Conservation (phyloP, 2,113 vertebrate species). For the Terrapene triunguis region DNA sequence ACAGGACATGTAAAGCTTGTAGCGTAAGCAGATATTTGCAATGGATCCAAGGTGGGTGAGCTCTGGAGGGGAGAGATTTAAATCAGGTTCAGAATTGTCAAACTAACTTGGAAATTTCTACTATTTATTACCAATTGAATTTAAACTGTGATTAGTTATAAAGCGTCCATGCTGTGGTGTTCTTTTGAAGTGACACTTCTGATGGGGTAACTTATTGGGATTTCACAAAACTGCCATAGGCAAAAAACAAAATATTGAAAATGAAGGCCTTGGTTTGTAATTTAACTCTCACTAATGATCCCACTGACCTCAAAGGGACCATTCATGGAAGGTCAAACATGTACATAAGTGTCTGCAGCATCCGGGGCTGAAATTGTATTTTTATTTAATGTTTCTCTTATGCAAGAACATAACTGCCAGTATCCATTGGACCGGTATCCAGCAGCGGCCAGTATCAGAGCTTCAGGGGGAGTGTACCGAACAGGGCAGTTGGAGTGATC, state of each 20-base stretch:
- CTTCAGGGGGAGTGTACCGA: too few relatives aligned
- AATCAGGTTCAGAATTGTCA: neutral
- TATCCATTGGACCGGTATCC: neutral
- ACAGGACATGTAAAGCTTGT: neutral
- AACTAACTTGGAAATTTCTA: neutral
- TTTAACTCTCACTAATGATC: neutral
- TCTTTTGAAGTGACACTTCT: too few relatives aligned
- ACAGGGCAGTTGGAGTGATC: too few relatives aligned
- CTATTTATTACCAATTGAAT: neutral
- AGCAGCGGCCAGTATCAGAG: too few relatives aligned
- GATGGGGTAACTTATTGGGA: neutral
- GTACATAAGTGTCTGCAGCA: neutral
- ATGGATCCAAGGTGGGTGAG: neutral
- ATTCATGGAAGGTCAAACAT: neutral
- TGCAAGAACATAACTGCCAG: neutral
- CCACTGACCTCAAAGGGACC: neutral
- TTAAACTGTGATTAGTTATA: neutral
- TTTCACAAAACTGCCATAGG: neutral
- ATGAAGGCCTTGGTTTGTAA: neutral
- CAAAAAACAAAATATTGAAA: neutral
- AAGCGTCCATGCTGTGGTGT: neutral
- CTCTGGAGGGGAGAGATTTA: neutral
- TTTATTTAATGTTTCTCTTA: neutral
- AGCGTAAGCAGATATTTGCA: neutral
- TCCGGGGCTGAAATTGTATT: neutral